phyloP scores from a whole-genome alignment of 1,140 invertebrate genomes.

The Lordiphosa mommai region DNA sequence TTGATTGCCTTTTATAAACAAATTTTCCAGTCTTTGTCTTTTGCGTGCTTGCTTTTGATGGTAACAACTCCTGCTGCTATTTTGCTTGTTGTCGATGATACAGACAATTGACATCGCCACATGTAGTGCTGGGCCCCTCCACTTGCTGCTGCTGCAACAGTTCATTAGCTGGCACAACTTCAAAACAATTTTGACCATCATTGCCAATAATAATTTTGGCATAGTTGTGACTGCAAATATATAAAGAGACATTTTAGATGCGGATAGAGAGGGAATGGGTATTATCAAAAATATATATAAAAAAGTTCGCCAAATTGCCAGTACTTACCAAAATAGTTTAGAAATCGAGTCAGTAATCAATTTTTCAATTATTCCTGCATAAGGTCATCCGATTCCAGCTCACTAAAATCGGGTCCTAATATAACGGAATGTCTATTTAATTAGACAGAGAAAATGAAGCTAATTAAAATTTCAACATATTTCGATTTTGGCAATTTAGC shows the following conservation, averaged over 20 bases:
- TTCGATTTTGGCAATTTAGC: constrained; percentile 21
- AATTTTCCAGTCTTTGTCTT: not conserved
- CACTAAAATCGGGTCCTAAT: constrained; percentile 19
- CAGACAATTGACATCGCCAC: not conserved
- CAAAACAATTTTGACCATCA: constrained; percentile 32
- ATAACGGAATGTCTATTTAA: constrained; percentile 22
- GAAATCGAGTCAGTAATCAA: constrained; percentile 5
- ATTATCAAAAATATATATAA: not conserved
- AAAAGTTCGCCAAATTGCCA: constrained; percentile 30
- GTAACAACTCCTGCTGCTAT: not conserved
- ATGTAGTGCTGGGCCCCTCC: no score
- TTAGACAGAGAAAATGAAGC: no score
- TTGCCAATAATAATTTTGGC: constrained; percentile 33
- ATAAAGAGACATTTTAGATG: no score
- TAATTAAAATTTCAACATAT: constrained; percentile 3
- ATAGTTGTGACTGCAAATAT: constrained; percentile 23
- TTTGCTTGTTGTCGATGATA: not conserved
- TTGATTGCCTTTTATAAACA: no score
- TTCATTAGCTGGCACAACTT: constrained; percentile 26
- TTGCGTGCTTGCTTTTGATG: not conserved
- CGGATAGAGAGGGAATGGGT: no score
- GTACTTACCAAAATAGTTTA: constrained; percentile 29
- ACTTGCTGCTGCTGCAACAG: not conserved
- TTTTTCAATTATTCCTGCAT: constrained; percentile 14
- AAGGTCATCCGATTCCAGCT: constrained; percentile 6